Percentiles rank a stretch among this genome's conserved stretches.
Evolutionary conservation across 2,797 vertebrate species (phyloP).

Genomic region (Okamejei kenojei): DNA sequence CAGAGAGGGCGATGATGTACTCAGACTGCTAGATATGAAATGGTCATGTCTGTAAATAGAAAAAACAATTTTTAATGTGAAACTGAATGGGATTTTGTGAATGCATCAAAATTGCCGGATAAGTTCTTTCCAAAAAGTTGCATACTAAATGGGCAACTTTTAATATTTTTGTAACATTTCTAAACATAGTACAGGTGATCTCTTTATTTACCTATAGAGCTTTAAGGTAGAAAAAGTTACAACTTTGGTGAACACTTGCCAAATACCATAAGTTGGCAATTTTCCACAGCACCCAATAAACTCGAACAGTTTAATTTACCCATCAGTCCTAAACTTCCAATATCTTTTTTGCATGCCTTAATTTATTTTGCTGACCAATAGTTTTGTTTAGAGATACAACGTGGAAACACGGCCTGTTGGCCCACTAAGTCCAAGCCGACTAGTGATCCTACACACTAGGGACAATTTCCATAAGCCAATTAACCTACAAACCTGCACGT

Average conservation of each 20-base stretch:
- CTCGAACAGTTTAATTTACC: background rate
- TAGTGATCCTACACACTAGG: too few relatives aligned
- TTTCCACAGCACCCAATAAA: background rate
- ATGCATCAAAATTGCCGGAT: background rate
- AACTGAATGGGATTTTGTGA: background rate
- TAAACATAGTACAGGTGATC: background rate
- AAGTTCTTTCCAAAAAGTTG: background rate
- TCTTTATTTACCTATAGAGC: background rate
- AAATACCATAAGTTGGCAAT: background rate
- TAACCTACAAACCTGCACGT: too few relatives aligned
- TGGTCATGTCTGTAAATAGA: conserved; percentile 77
- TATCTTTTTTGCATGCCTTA: background rate
- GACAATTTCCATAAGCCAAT: too few relatives aligned
- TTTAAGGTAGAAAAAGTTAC: background rate
- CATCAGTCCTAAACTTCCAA: background rate
- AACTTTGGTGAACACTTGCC: background rate
- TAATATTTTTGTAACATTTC: background rate
- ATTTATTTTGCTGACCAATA: background rate
- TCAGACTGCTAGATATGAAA: conserved; percentile 97
- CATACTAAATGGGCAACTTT: background rate
- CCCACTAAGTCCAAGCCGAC: too few relatives aligned
- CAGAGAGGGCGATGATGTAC: conserved; percentile 87
- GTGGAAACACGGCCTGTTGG: too few relatives aligned
- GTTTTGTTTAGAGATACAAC: too few relatives aligned
- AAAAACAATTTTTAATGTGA: background rate